Evolutionary conservation across 2,888 invertebrate genomes (phyloP), one percentile per base, ranked within the genome.

Genomic region (Metellina segmentata): DNA sequence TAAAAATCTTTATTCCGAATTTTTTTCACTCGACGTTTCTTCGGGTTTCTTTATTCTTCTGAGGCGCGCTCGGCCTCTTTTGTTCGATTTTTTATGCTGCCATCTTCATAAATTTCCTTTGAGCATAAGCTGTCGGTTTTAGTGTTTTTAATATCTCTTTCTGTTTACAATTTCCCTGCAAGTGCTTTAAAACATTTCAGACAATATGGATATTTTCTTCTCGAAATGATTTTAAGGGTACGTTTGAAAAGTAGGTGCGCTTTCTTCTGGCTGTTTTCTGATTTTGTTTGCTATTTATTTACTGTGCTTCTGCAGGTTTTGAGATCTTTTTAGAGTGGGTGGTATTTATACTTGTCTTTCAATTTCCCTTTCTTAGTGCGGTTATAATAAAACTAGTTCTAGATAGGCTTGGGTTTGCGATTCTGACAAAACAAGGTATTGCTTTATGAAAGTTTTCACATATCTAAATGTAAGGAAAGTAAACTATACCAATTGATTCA

Each of bases 71-170:
- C 20, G 13, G 52, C 9, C 75, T 16, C 74, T 61, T 61, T 61
- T 61, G 19, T 75, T n/a, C 71, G 11, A 74, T 72, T 72, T 74
- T 20, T 83, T 72, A 74, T 70, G 83, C 16, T 74, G 61, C 75
- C 16, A 75, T 75, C 75, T 85, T 75, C 85, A 85, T 61, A 61
- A 85, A 85, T 75, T 74, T 75, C 61, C 74, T 85, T 85, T 85
- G 20, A 53, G 53, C 85, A 49, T 75, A 74, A 85, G 74, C 48
- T 75, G 85, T 85, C 85, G 61, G 61, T 75, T 85, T 75, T 74
- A 75, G 75, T 85, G 85, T 75, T 85, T 85, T 48, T 75, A 85
- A 85, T 85, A 85, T 75, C 74, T 53, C 53, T 48, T 69, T 72
- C 9, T 52, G 74, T 34, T 85, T 85, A 85, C 75, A 34, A 85